phyloP scores from a whole-genome alignment of 92 coral and sea anemone genomes.

The Palythoa heliodiscus region DNA sequence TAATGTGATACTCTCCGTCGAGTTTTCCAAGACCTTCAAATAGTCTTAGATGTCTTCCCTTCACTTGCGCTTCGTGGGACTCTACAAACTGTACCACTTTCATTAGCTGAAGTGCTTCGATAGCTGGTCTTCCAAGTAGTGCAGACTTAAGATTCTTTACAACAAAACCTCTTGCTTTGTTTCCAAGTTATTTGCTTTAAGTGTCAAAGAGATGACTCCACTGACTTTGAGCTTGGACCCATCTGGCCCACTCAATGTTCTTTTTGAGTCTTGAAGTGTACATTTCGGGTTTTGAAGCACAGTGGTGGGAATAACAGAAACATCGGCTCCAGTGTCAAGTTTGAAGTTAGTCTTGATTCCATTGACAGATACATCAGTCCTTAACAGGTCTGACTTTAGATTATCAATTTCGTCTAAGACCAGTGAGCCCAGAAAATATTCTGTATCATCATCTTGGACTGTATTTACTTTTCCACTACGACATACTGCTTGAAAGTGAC shows the following conservation, averaged over 20 bases:
- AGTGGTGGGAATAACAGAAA: no score
- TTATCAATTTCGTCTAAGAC: neutral
- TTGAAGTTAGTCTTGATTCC: no score
- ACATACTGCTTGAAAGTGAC: conserved; percentile 4
- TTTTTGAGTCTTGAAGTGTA: neutral
- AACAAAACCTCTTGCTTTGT: neutral
- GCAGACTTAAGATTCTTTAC: neutral
- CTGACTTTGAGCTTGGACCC: no score
- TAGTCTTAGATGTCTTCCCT: no score
- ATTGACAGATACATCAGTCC: no score
- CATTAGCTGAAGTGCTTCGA: conserved; percentile 28
- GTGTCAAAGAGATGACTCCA: neutral
- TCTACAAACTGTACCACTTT: conserved; percentile 14
- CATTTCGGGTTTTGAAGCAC: neutral
- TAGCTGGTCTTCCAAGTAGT: conserved; percentile 40
- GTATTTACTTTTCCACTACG: conserved; percentile 5
- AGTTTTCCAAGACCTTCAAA: no score
- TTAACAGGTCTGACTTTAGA: neutral
- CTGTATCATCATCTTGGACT: conserved; percentile 19
- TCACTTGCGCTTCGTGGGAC: neutral
- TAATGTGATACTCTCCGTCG: neutral
- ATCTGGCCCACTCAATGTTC: neutral
- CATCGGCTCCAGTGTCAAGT: no score
- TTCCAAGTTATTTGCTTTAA: neutral
- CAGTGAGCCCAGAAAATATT: neutral